Evolutionary conservation across 2,797 vertebrate species (phyloP), one percentile per base, ranked within the genome.

Genomic region (Brachyalestes nurse): DNA sequence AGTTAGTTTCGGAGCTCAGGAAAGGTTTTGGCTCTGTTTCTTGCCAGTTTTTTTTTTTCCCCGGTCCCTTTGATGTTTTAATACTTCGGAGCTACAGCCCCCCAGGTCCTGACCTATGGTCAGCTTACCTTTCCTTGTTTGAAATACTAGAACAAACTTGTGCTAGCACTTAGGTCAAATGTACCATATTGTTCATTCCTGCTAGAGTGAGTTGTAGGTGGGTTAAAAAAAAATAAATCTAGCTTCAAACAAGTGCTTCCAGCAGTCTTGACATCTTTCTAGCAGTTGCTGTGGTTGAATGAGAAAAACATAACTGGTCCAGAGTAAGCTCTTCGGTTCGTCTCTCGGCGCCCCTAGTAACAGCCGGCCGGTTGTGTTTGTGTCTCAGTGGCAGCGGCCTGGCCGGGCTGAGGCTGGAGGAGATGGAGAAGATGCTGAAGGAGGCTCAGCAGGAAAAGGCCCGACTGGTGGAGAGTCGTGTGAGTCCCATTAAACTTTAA

Each of bases 351-450:
- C 60, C 38, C 58, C 13, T 64, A 75, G 65, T 70, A 80, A 86
- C 78, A 34, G 45, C 75, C 21, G 23, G 49, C 40, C 28, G 79
- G 53, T 40, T 53, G 64, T 75, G 40, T 84, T 70, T 89, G 82
- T 89, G 89, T 91, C 82, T 81, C 86, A 78, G 75, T 67, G 76
- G 75, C 80, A 96, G 96, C 0, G 96, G 96, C 58, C 84, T 96
- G 64, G 97, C 97, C 23, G 88, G 90, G 21, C 94, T 96, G 75
- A 96, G 96, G 91, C 95, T 99, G 0, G 97, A 99, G 77, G 98
- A 99, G 94, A 98, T 99, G 97, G 98, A 99, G 91, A 97, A 96
- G 93, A 95, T 99, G 97, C 80, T 99, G 87, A 96, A 95, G 86
- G 97, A 99, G 87, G 97, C 97, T 0, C 97, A 97, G 0, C 95